Evolutionary conservation across 2,113 vertebrate species (phyloP), one percentile per base, ranked within the genome.

Genomic region (Monopterus albus): DNA sequence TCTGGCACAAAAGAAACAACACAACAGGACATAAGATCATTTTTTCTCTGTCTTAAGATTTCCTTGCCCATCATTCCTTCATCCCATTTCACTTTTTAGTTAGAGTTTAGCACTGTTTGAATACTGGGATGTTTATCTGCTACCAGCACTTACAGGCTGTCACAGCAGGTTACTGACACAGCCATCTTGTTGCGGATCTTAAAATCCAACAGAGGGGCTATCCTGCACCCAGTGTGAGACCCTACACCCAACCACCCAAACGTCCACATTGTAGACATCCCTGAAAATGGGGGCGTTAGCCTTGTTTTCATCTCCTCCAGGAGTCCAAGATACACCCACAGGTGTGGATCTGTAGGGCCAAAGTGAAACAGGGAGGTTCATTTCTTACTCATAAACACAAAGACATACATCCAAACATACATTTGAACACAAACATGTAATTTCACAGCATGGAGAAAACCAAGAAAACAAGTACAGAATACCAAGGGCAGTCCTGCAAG

Each of bases 311-410:
- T 42, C 15, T 8, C 13, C 49, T 45, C 33, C 6, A 10, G 33
- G 47, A 50, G 13, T 28, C 13, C n/a, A 5, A 3, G 2, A 38
- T 50, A 18, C 25, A 25, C 7, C 38, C 1, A 15, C 15, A 14
- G 13, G 25, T 31, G 15, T 31, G 50, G 15, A 38, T 67, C 51
- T 43, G 25, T 35, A 50, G 35, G 73, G 79, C 74, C 71, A 81
- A 88, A 85, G 84, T 72, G 78, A 68, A 72, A 73, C 56, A 75
- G 58, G 53, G 76, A 78, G 71, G 71, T 79, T 88, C 64, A 89
- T 90, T 63, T 52, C 31, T 49, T 31, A 36, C 15, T 20, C 14
- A 33, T n/a, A 67, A 9, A 25, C 45, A 51, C 15, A 23, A 26
- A 42, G 17, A 36, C 6, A 36, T 36, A 26, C 52, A 50, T 14